Evolutionary conservation across 2,797 vertebrate species (phyloP).

Genomic region (Carcharodon carcharias): DNA sequence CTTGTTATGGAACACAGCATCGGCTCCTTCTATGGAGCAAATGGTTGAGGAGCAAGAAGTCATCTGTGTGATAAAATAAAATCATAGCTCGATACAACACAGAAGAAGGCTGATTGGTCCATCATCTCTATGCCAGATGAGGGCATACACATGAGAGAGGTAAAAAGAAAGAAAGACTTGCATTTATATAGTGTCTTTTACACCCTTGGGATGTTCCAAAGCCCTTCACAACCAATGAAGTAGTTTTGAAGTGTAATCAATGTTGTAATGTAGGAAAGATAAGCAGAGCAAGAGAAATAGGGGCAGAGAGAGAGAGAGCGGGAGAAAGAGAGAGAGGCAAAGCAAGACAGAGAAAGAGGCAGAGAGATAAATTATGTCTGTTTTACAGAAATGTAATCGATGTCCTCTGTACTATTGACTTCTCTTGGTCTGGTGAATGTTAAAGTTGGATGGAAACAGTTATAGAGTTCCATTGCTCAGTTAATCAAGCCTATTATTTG

Average conservation of each 20-base stretch:
- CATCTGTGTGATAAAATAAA: neutral
- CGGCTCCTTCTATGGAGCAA: neutral
- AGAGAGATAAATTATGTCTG: neutral
- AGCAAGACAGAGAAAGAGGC: too few species aligned
- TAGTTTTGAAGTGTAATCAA: neutral
- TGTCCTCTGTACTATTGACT: neutral
- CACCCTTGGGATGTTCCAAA: neutral
- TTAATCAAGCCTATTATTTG: neutral
- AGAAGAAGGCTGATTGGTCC: neutral
- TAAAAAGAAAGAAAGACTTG: constrained; percentile 43
- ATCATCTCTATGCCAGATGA: neutral
- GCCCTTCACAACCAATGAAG: neutral
- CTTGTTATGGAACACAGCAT: neutral
- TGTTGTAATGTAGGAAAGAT: constrained; percentile 48
- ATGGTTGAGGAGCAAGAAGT: neutral
- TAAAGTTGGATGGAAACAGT: neutral
- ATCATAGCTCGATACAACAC: neutral
- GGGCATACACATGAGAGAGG: neutral
- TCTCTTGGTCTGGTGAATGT: neutral
- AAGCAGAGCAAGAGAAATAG: constrained; percentile 37
- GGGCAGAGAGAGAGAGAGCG: constrained; percentile 32
- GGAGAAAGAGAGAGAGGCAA: neutral
- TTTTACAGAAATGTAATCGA: neutral
- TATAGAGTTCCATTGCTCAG: neutral
- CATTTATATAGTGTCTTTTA: neutral